These are phyloP conservation scores for Corticium candelabrum DNA, from an alignment of 37 sponge, comb jelly and placozoan genomes.

Conservation along the genomic window DNA sequence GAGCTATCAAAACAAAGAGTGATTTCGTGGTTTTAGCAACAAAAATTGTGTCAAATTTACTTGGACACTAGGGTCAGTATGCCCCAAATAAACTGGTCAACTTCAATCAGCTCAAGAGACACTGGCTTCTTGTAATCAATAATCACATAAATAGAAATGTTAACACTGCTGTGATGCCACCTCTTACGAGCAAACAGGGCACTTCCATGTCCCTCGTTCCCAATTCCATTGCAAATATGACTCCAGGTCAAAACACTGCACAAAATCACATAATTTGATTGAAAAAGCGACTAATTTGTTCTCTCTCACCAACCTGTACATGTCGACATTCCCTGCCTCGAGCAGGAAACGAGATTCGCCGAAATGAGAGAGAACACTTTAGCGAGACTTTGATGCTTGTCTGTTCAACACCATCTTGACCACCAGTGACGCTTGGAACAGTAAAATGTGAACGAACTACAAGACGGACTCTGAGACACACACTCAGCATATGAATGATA, in stretches of 20 bases:
- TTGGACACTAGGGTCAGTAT: constrained; percentile 38
- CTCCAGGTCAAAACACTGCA: constrained; percentile 79
- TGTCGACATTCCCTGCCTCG: constrained; percentile 55
- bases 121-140: constrained; percentile 25
- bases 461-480: no score
- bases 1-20: no score
- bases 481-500: no score
- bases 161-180: not conserved
- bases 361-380: constrained; percentile 75
- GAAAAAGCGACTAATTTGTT: not conserved
- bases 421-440: not conserved
- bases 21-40: no score
- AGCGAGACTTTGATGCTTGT: constrained; percentile 50
- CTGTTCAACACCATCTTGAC: constrained; percentile 55
- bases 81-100: constrained; percentile 68
- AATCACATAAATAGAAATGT: not conserved
- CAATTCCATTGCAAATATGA: constrained; percentile 79
- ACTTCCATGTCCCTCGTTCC: constrained; percentile 78
- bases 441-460: not conserved
- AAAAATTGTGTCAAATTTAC: no score
- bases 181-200: constrained; percentile 70
- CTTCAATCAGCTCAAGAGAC: constrained; percentile 57
- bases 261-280: not conserved
- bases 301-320: not conserved
- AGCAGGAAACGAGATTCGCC: constrained; percentile 61